phyloP scores from a whole-genome alignment of 2,888 invertebrate species.

The Anthophora plumipes region DNA sequence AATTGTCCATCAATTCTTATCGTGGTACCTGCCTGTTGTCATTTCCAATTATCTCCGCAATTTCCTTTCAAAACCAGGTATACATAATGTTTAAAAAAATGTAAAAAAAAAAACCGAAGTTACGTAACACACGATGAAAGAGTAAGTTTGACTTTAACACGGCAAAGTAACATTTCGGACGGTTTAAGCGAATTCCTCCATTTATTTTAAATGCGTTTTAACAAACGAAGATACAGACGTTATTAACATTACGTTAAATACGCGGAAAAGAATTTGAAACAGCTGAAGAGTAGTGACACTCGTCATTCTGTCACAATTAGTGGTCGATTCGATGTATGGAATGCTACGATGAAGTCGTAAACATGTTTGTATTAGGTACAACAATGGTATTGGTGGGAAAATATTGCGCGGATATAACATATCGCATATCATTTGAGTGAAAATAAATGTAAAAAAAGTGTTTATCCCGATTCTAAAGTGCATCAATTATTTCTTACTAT shows the following conservation, averaged over 20 bases:
- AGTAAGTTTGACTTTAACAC: constrained; percentile 4
- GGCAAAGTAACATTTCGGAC: constrained; percentile 16
- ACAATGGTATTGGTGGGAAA: constrained; percentile 51
- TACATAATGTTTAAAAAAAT: constrained; percentile 27
- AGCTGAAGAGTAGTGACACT: constrained; percentile 41
- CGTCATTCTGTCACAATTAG: constrained; percentile 34
- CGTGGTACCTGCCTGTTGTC: background rate
- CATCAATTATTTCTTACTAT: constrained; percentile 44
- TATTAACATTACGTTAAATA: constrained; percentile 11
- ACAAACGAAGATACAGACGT: background rate
- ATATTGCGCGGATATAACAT: constrained; percentile 43
- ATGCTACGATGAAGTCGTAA: constrained; percentile 30
- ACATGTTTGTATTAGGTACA: constrained; percentile 43
- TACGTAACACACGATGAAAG: constrained; percentile 36
- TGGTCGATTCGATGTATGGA: constrained; percentile 3
- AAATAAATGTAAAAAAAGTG: constrained; percentile 22
- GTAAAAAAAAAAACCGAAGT: constrained; percentile 10
- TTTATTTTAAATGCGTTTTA: constrained; percentile 7
- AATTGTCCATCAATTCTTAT: background rate
- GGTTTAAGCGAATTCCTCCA: background rate
- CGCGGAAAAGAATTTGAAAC: constrained; percentile 19
- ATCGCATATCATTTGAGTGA: constrained; percentile 29
- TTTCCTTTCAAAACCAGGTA: constrained; percentile 32
- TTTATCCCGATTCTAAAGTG: constrained; percentile 43
- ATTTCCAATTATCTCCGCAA: background rate